These are phyloP conservation scores for Balaenoptera acutorostrata DNA, from an alignment of 2,113 vertebrate species.

Conservation along the genomic window DNA sequence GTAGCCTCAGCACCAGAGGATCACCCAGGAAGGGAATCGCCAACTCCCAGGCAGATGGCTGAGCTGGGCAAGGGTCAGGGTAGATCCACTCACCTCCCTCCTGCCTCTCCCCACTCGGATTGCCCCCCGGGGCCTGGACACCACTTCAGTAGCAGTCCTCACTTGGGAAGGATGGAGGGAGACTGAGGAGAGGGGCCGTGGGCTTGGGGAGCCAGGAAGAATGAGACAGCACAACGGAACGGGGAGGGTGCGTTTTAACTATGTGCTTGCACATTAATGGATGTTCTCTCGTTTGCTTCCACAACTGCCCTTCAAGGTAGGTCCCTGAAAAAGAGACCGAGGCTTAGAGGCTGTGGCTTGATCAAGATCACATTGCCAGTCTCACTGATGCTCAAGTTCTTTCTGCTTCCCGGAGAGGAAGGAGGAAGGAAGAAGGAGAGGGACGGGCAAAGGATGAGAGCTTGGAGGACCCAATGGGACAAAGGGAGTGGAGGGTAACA, in stretches of 20 bases:
- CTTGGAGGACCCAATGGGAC: not conserved
- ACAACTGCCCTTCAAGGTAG: not conserved
- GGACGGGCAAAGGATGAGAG: not conserved
- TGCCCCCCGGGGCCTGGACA: not conserved
- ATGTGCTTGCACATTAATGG: fast-evolving
- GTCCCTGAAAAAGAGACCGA: not conserved
- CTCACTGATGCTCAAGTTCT: not conserved
- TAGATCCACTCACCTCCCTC: not conserved
- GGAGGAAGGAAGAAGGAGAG: not conserved
- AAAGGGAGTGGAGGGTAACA: not conserved
- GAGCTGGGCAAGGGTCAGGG: not conserved
- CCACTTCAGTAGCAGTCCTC: not conserved
- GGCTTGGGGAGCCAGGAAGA: not conserved
- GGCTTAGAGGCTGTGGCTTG: not conserved
- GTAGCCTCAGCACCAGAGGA: not conserved
- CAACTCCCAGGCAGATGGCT: conserved; percentile 41
- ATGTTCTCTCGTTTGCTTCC: not conserved
- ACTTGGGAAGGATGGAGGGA: not conserved
- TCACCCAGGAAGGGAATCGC: conserved; percentile 67
- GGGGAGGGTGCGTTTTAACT: fast-evolving
- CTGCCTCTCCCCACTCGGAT: not conserved
- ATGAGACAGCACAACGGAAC: not conserved
- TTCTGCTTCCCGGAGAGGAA: not conserved
- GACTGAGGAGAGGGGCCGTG: not conserved
- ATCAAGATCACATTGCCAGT: not conserved